phyloP scores from a whole-genome alignment of 2,797 vertebrate species.

The Megalops cyprinoides region DNA sequence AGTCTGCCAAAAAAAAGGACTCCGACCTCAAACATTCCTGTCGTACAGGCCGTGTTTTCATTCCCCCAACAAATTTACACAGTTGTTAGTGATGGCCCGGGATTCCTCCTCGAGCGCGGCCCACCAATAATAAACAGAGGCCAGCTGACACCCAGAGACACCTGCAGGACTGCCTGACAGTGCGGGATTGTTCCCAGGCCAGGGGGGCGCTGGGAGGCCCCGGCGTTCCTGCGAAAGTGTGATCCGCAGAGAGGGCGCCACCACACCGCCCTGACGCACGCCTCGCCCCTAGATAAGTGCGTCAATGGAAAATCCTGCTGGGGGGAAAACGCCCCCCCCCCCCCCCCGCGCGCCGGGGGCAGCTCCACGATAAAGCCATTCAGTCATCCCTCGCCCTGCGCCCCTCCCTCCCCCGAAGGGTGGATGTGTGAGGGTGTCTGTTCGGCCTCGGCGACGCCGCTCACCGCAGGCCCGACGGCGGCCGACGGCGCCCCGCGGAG shows the following conservation, averaged over 20 bases:
- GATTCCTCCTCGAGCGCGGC: constrained; percentile 76
- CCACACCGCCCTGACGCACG: constrained; percentile 30
- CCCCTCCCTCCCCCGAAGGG: neutral
- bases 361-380: constrained; percentile 33
- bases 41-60: constrained; percentile 79
- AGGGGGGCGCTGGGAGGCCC: constrained; percentile 31
- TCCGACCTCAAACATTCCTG: constrained; percentile 74
- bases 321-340: too few species aligned
- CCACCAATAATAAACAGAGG: constrained; percentile 84
- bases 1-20: constrained; percentile 69
- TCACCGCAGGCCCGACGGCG: neutral
- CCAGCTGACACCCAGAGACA: constrained; percentile 84
- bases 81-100: constrained; percentile 81
- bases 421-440: neutral
- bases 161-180: constrained; percentile 82
- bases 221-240: neutral
- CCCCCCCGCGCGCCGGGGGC: constrained; percentile 22
- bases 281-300: constrained; percentile 43
- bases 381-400: constrained; percentile 6
- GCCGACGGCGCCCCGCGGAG: too few species aligned
- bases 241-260: constrained; percentile 34
- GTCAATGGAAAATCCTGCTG: constrained; percentile 44
- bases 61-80: constrained; percentile 84
- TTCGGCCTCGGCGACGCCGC: neutral
- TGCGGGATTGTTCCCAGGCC: constrained; percentile 78